Percentiles rank a stretch among this genome's conserved stretches.
phyloP scores from a whole-genome alignment of 2,797 vertebrate species.

The Sebastes minor region DNA sequence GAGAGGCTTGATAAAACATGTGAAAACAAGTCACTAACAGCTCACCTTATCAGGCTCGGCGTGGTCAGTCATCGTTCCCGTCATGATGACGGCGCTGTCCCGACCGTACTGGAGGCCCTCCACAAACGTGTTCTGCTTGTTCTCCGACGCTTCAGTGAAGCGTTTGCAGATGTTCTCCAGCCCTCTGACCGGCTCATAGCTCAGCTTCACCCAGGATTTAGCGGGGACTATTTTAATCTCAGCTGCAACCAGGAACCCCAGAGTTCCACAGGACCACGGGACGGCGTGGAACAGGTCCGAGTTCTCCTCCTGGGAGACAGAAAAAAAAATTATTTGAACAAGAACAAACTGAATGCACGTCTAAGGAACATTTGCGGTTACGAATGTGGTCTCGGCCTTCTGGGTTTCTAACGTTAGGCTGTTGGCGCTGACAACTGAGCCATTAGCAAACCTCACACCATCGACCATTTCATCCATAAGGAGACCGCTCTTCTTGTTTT shows the following conservation, averaged over 20 bases:
- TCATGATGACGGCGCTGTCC: slow-evolving; percentile 96
- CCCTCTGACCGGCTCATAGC: slow-evolving; percentile 88
- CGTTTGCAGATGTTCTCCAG: slow-evolving; percentile 90
- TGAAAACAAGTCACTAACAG: not conserved
- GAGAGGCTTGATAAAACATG: not conserved
- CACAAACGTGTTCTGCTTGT: slow-evolving; percentile 92
- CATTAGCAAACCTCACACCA: not conserved
- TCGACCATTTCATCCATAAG: not conserved
- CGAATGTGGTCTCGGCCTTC: not conserved
- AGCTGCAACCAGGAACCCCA: slow-evolving; percentile 96
- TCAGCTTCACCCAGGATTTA: slow-evolving; percentile 90
- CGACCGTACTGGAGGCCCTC: slow-evolving; percentile 92
- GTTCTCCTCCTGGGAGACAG: slow-evolving; percentile 89
- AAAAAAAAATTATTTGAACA: not conserved
- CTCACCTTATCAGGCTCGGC: slow-evolving; percentile 90
- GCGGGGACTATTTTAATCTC: slow-evolving; percentile 96
- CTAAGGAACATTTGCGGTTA: not conserved
- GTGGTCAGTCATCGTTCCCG: slow-evolving; percentile 90
- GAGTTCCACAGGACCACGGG: slow-evolving; percentile 97
- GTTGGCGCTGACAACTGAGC: not conserved
- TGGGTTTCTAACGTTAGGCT: not conserved
- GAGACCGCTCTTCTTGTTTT: not conserved
- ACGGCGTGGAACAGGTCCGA: slow-evolving; percentile 96
- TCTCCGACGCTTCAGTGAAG: slow-evolving; percentile 87
- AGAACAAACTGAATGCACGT: not conserved